Percentiles rank a stretch among this genome's conserved stretches.
These are phyloP conservation scores for Stegana nigrithorax DNA, from an alignment of 2,888 invertebrate genomes.

Conservation along the genomic window DNA sequence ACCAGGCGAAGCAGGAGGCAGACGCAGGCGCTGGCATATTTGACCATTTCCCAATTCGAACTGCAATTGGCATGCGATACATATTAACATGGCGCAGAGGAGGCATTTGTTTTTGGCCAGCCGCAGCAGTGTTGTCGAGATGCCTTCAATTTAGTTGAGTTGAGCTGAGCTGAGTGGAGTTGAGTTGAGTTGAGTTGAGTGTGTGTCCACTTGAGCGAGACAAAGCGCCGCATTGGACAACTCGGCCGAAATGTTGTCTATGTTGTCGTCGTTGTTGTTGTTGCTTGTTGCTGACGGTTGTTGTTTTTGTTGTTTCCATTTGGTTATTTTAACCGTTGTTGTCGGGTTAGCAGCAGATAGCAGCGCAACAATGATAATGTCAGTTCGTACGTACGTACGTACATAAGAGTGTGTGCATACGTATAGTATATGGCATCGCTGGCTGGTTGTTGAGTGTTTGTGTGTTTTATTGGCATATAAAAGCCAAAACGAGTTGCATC, in stretches of 20 bases:
- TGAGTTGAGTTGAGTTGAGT: too few relatives aligned
- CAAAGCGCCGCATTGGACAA: neutral
- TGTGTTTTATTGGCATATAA: constrained; percentile 35
- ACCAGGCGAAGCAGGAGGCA: neutral
- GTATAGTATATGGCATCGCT: constrained; percentile 4
- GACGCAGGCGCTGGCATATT: constrained; percentile 6
- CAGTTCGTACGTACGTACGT: neutral
- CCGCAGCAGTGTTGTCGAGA: too few relatives aligned
- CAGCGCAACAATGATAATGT: constrained; percentile 26
- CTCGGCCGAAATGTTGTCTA: too few relatives aligned
- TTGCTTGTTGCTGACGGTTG: constrained; percentile 16
- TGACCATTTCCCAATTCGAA: constrained; percentile 12
- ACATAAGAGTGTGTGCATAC: neutral
- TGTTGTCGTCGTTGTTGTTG: constrained; percentile 25
- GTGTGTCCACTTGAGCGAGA: neutral
- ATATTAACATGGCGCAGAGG: too few relatives aligned
- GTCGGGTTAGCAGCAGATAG: constrained; percentile 47
- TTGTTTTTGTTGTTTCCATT: constrained; percentile 1
- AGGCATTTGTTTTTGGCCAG: too few relatives aligned
- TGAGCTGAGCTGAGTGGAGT: too few relatives aligned
- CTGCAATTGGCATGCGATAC: constrained; percentile 11
- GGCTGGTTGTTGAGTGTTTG: constrained; percentile 31
- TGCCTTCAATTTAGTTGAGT: too few relatives aligned
- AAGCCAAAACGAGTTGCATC: constrained; percentile 18
- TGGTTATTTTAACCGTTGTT: neutral